A percentile compares a stretch with the other conserved stretches of the same genome.
Conservation (phyloP, 2,888 invertebrate species). For the Eugnorisma glareosa region DNA sequence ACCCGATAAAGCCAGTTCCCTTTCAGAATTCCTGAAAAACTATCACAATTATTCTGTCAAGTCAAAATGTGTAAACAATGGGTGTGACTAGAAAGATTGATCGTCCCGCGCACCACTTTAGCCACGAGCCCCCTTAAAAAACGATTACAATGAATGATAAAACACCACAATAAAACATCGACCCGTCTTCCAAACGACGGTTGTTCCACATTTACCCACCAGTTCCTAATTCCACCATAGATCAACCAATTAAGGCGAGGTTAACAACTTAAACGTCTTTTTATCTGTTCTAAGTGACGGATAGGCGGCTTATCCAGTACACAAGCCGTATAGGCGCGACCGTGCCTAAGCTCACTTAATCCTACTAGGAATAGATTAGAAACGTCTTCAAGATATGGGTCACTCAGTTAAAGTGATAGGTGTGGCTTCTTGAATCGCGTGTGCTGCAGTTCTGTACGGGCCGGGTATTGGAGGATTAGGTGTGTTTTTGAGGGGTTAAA, state of each 20-base stretch:
- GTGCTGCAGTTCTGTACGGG: conserved; percentile 51
- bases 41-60: background rate
- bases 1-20: background rate
- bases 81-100: conserved; percentile 20
- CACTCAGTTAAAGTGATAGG: conserved; percentile 67
- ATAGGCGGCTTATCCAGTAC: conserved; percentile 60
- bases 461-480: conserved; percentile 29
- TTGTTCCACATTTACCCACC: conserved; percentile 19
- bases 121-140: background rate
- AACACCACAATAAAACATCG: conserved; percentile 20
- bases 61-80: background rate
- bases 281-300: conserved; percentile 62
- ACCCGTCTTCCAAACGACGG: background rate
- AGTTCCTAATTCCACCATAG: conserved; percentile 41
- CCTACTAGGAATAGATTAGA: conserved; percentile 66
- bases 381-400: conserved; percentile 69
- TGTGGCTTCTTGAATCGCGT: conserved; percentile 65
- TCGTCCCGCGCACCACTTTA: background rate
- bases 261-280: conserved; percentile 62
- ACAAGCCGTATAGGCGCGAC: conserved; percentile 43
- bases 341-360: conserved; percentile 65
- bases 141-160: conserved; percentile 39
- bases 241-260: conserved; percentile 66
- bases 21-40: background rate
- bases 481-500: conserved; percentile 20